phyloP scores from a whole-genome alignment of 92 coral and sea anemone species.

The Porites cylindrica region DNA sequence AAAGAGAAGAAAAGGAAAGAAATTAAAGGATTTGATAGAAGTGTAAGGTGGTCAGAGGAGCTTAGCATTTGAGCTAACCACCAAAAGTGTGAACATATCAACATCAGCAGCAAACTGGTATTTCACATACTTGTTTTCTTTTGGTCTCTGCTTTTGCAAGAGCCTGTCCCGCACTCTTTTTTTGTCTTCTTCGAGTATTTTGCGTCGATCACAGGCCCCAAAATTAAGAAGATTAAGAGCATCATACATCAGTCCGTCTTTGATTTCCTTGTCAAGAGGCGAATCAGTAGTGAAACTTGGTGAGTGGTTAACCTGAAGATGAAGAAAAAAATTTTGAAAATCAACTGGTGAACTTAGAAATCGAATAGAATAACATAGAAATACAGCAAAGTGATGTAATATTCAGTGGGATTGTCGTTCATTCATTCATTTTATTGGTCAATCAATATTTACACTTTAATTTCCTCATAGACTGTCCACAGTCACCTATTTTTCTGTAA shows the following conservation, averaged over 20 bases:
- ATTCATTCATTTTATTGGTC: too few species aligned
- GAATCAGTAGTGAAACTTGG: constrained; percentile 99
- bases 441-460: too few species aligned
- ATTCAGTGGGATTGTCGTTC: too few species aligned
- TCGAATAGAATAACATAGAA: not conserved
- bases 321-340: not conserved
- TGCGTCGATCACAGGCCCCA: constrained; percentile 92
- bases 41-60: too few species aligned
- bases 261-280: constrained; percentile 95
- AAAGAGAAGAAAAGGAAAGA: too few species aligned
- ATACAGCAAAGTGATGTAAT: too few species aligned
- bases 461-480: too few species aligned
- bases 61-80: too few species aligned
- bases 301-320: constrained; percentile 91
- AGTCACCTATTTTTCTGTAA: too few species aligned
- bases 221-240: constrained; percentile 90
- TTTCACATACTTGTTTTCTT: constrained; percentile 80
- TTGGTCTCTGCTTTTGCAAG: constrained; percentile 91
- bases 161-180: constrained; percentile 94
- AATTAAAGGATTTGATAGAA: too few species aligned
- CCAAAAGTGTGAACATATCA: too few species aligned
- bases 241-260: constrained; percentile 93
- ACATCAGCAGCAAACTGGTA: not conserved
- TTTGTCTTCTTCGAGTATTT: constrained; percentile 95
- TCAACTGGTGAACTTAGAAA: not conserved